Percentiles rank a stretch among this genome's conserved stretches.
These are phyloP conservation scores for Pipistrellus pygmaeus DNA, from an alignment of 2,797 vertebrate genomes.

Conservation along the genomic window DNA sequence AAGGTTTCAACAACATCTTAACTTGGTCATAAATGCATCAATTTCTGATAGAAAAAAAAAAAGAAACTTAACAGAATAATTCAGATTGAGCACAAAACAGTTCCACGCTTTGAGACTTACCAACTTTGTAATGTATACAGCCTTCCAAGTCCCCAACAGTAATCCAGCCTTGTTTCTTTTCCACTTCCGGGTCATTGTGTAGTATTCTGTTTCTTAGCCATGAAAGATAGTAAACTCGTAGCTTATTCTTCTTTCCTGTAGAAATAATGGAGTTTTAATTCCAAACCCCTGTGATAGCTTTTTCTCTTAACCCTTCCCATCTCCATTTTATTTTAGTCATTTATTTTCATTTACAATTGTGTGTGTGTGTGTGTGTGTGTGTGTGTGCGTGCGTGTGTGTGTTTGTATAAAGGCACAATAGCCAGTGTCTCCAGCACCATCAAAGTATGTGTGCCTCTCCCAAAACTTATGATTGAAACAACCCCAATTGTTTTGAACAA, in stretches of 20 bases:
- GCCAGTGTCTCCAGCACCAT: background rate
- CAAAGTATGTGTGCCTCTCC: background rate
- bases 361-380: background rate
- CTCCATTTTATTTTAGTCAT: background rate
- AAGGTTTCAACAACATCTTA: background rate
- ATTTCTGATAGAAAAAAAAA: background rate
- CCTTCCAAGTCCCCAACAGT: conserved; percentile 98
- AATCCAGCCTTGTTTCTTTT: conserved; percentile 99
- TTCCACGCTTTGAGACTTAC: conserved; percentile 87
- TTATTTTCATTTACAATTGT: background rate
- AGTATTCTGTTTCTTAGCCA: conserved; percentile 99
- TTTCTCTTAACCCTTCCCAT: background rate
- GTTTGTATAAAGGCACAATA: background rate
- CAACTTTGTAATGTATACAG: conserved; percentile 99
- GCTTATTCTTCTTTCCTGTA: conserved; percentile 98
- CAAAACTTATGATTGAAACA: background rate
- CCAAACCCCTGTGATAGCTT: background rate
- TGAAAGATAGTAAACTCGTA: conserved; percentile 98
- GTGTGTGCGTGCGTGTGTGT: background rate
- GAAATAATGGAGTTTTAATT: conserved; percentile 59
- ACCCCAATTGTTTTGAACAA: background rate
- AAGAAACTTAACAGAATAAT: background rate
- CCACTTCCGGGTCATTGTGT: conserved; percentile 99
- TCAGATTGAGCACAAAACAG: background rate
- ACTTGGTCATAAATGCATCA: background rate